A percentile compares a stretch with the other conserved stretches of the same genome.
Evolutionary conservation across 1,140 invertebrate genomes (phyloP).

Genomic region (Magallana ariakensis): DNA sequence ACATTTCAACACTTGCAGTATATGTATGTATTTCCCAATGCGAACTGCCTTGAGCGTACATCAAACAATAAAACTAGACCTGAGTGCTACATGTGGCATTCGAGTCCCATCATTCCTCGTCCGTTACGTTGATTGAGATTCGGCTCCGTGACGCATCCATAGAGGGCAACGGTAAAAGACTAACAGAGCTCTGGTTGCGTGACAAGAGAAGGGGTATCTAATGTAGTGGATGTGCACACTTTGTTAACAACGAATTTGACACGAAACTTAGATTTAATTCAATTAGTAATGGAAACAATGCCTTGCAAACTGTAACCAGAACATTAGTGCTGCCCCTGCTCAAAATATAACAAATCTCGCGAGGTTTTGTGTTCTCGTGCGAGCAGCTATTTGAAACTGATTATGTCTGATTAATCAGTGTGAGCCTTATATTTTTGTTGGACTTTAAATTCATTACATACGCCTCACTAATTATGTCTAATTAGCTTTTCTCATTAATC

Average conservation of each 20-base stretch:
- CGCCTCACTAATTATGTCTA: neutral
- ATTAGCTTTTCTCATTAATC: too few relatives aligned
- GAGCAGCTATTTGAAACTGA: neutral
- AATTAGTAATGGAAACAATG: conserved; percentile 28
- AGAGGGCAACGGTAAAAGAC: neutral
- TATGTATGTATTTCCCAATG: neutral
- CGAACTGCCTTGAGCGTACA: neutral
- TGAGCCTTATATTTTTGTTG: neutral
- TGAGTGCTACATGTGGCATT: neutral
- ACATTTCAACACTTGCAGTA: neutral
- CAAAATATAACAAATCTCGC: conserved; percentile 7
- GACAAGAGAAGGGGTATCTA: neutral
- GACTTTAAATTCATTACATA: neutral
- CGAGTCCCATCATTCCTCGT: neutral
- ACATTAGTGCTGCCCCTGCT: conserved; percentile 1
- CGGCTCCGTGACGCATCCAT: neutral
- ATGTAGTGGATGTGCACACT: neutral
- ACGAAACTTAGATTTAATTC: conserved; percentile 38
- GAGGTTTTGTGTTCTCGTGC: neutral
- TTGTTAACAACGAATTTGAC: conserved; percentile 29
- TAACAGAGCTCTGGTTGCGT: neutral
- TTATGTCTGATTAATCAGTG: conserved; percentile 13
- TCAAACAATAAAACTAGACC: neutral
- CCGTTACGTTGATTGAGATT: neutral
- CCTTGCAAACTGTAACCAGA: neutral